Evolutionary conservation across 1,140 invertebrate genomes (phyloP).

Genomic region (Hestina assimilis): DNA sequence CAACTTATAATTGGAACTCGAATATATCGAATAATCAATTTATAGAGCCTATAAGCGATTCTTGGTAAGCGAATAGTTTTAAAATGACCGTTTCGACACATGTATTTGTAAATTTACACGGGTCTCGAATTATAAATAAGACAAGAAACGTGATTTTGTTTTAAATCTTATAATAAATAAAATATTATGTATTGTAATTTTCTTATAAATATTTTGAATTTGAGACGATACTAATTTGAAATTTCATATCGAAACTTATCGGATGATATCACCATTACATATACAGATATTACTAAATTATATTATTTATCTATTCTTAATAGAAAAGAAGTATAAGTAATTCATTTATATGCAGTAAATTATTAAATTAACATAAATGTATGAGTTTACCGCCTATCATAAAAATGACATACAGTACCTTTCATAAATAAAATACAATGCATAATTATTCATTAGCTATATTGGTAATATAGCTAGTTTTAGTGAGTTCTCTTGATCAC

Average conservation of each 20-base stretch:
- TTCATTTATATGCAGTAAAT: no score
- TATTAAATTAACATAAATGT: no score
- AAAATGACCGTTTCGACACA: slow-evolving; percentile 36
- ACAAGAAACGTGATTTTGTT: slow-evolving; percentile 19
- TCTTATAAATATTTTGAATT: slow-evolving; percentile 1
- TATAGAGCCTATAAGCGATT: slow-evolving; percentile 50
- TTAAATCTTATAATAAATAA: slow-evolving; percentile 10
- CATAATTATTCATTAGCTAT: no score
- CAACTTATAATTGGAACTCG: slow-evolving; percentile 31
- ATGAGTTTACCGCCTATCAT: no score
- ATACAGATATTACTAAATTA: no score
- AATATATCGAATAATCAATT: slow-evolving; percentile 45
- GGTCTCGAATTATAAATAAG: slow-evolving; percentile 9
- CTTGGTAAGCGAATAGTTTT: slow-evolving; percentile 52
- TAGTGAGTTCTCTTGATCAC: no score
- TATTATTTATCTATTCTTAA: no score
- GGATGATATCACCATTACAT: no score
- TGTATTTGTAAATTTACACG: slow-evolving; percentile 26
- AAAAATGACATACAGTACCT: no score
- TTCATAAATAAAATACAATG: no score
- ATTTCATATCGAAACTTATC: background rate
- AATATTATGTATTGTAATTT: background rate
- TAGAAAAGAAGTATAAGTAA: no score
- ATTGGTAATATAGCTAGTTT: no score
- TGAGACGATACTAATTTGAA: background rate